Conservation (phyloP, 2,113 vertebrate species). For the Lynx canadensis region DNA sequence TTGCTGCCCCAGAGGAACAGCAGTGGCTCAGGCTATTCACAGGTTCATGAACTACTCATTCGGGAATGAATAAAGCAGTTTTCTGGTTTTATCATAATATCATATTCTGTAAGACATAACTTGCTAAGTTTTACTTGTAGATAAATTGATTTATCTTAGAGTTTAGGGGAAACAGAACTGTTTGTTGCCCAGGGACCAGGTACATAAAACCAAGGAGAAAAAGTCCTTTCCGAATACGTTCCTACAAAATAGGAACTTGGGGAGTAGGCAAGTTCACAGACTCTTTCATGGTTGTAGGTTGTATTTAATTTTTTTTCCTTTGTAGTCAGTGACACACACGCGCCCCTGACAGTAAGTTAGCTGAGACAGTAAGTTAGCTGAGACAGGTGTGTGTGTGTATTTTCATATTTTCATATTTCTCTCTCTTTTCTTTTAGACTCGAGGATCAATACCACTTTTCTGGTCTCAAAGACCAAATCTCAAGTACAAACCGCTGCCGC, state of each 20-base stretch:
- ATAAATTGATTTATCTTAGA: constrained; percentile 49
- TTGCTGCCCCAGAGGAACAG: not conserved
- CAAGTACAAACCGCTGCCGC: constrained; percentile 96
- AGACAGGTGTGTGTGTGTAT: not conserved
- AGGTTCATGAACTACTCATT: not conserved
- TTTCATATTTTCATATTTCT: not conserved
- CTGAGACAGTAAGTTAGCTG: not conserved
- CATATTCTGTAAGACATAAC: not conserved
- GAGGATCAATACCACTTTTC: constrained; percentile 97
- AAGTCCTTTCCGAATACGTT: not conserved
- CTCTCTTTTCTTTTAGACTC: constrained; percentile 87
- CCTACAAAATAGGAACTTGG: not conserved
- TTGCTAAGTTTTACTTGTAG: constrained; percentile 7
- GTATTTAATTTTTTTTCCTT: not conserved
- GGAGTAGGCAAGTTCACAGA: not conserved
- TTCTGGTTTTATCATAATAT: not conserved
- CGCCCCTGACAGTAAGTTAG: not conserved
- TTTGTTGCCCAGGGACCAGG: not conserved
- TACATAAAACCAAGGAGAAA: not conserved
- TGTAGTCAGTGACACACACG: not conserved
- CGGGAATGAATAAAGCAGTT: not conserved
- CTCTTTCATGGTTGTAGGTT: not conserved
- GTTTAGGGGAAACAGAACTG: not conserved
- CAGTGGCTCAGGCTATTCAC: not conserved
- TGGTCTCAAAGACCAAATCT: constrained; percentile 99